Base-by-base conservation (phyloP, 2,113 vertebrate genomes). In the Caracal caracal region DNA sequence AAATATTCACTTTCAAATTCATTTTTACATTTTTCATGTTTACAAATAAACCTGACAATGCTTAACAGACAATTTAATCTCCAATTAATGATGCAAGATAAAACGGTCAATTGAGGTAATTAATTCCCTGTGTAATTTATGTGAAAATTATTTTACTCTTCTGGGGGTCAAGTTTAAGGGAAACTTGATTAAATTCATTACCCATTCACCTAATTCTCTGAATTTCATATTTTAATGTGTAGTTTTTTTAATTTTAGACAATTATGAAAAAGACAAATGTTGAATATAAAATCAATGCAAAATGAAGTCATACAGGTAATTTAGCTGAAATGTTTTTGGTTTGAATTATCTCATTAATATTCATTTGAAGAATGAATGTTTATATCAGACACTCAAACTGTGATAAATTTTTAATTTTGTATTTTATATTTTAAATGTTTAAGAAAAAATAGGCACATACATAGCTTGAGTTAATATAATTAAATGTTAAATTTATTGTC, bases 341-440 rank as follows among this genome's bases (percentile, higher is more conserved):
- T 80, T 37, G 22, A 95, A 53, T 89, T 70, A 81, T 91, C 12
- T 66, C n/a, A 85, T 88, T 93, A 84, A 81, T 68, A 94, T 80
- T 90, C 3, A 78, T 35, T 89, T 78, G 22, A 76, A 33, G 2
- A 65, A 49, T 43, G 43, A 43, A 43, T 43, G 7, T 43, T 0
- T 82, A 43, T 19, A 80, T 66, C 76, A 86, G 93, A 6, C 7
- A 66, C 56, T 59, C 6, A 49, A 65, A 61, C 22, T 75, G 56
- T 30, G 43, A 33, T 51, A 78, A 75, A 40, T 49, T 81, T 75
- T 61, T 86, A 78, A 76, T 82, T 70, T 40, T 75, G 20, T 76
- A 88, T 63, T 78, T 63, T 78, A 56, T n/a, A 53, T 49, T 49
- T 94, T 78, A 78, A 91, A 40, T 65, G 10, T 53, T 71, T 0